A percentile compares a stretch with the other conserved stretches of the same genome.
These are phyloP conservation scores for Pterobdella sp. DNA, from an alignment of 2,888 invertebrate species.

Conservation along the genomic window DNA sequence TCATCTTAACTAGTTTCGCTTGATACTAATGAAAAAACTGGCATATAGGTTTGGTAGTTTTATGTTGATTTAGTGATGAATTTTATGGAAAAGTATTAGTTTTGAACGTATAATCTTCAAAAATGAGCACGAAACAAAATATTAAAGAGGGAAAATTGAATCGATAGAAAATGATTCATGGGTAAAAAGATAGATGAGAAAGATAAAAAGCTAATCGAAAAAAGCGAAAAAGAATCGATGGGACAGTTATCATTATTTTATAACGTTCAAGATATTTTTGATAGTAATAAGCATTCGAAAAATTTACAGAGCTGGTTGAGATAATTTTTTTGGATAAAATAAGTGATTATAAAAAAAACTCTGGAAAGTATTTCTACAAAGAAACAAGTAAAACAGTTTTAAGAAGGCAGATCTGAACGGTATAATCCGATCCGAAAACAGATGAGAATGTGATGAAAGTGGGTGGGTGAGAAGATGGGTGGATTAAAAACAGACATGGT, in stretches of 20 bases:
- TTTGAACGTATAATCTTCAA: too few relatives aligned
- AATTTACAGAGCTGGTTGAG: background rate
- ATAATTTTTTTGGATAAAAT: background rate
- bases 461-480: slow-evolving; percentile 12
- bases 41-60: too few relatives aligned
- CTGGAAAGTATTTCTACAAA: background rate
- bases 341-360: background rate
- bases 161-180: background rate
- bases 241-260: background rate
- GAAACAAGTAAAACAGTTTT: too few relatives aligned
- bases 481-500: background rate
- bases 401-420: background rate
- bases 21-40: background rate
- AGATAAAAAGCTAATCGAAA: slow-evolving; percentile 3
- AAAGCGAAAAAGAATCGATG: slow-evolving; percentile 1
- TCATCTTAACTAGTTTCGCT: slow-evolving; percentile 2
- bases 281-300: background rate
- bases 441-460: background rate
- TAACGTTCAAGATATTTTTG: background rate
- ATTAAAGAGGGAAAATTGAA: background rate
- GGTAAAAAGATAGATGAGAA: background rate
- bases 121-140: background rate
- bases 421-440: background rate
- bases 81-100: too few relatives aligned
- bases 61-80: background rate